Evolutionary conservation across 2,113 vertebrate species (phyloP).

Genomic region (Rafetus swinhoei): DNA sequence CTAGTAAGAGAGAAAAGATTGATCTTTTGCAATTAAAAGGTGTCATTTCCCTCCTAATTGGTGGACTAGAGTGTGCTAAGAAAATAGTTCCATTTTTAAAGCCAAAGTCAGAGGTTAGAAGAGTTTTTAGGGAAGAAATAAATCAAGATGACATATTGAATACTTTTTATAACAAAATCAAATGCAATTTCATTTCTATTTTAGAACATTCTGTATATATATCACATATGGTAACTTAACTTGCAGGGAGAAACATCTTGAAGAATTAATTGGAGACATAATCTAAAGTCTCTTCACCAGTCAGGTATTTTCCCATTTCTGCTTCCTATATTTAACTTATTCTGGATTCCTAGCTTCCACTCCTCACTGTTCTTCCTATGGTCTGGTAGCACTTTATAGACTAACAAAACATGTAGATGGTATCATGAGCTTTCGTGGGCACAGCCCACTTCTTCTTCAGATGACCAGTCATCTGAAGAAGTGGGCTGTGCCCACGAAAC

Average conservation of each 20-base stretch:
- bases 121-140: rapidly evolving
- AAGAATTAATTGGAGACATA: background rate
- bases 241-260: background rate
- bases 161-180: rapidly evolving
- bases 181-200: background rate
- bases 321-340: too few relatives aligned
- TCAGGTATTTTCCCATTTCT: background rate
- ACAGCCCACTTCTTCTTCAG: too few relatives aligned
- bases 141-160: rapidly evolving
- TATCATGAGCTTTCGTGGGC: too few relatives aligned
- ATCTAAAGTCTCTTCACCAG: background rate
- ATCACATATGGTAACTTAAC: background rate
- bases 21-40: background rate
- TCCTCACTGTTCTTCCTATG: background rate
- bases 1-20: background rate
- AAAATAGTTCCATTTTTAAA: background rate
- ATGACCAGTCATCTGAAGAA: too few relatives aligned
- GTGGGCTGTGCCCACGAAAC: too few relatives aligned
- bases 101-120: rapidly evolving
- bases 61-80: rapidly evolving
- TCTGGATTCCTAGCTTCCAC: background rate
- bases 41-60: too few relatives aligned
- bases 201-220: too few relatives aligned
- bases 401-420: too few relatives aligned
- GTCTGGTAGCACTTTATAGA: too few relatives aligned